Evolutionary conservation across 2,113 vertebrate species (phyloP).

Genomic region (Girardinichthys multiradiatus): DNA sequence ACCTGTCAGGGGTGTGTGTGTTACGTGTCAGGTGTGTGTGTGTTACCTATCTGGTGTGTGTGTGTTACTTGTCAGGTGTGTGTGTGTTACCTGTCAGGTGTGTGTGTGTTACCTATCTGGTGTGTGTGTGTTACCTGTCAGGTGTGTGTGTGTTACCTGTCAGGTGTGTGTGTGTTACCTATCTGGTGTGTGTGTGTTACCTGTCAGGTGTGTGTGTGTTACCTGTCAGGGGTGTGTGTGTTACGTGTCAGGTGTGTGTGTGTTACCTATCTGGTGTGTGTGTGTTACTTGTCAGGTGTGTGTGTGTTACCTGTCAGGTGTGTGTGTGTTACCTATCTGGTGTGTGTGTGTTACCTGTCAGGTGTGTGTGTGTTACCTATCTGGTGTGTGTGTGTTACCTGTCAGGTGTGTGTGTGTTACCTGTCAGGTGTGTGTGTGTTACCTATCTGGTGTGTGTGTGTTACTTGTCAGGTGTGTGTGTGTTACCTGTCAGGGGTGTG

Average conservation of each 20-base stretch:
- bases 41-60: conserved; percentile 2
- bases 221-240: not conserved
- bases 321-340: conserved; percentile 2
- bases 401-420: conserved; percentile 86
- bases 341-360: conserved; percentile 3
- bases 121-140: conserved; percentile 5
- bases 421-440: not conserved
- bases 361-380: conserved; percentile 17
- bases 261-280: not conserved
- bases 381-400: conserved; percentile 78
- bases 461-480: not conserved
- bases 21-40: not conserved
- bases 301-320: conserved; percentile 1
- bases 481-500: conserved; percentile 11
- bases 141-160: conserved; percentile 4
- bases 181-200: conserved; percentile 72
- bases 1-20: conserved; percentile 91
- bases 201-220: conserved; percentile 88
- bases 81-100: conserved; percentile 6
- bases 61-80: not conserved
- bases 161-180: conserved; percentile 14
- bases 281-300: conserved; percentile 9
- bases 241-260: conserved; percentile 1
- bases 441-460: conserved; percentile 1
- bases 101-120: conserved; percentile 2